Base-by-base conservation (phyloP, 2,797 vertebrate genomes). In the Chelon labrosus region DNA sequence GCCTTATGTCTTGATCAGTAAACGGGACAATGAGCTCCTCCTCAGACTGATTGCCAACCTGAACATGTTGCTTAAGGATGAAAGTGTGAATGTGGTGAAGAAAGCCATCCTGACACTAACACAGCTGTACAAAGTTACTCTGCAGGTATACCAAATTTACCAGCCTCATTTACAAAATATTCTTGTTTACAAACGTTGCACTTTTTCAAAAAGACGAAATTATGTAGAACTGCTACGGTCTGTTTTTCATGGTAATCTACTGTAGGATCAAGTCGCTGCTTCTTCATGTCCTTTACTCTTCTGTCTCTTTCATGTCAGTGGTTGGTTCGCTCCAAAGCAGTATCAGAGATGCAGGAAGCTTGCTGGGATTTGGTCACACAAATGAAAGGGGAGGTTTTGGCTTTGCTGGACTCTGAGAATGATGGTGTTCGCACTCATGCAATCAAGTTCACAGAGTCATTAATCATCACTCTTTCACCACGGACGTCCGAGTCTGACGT, bases 81-180 rank as follows among this genome's bases (percentile, higher is more conserved):
- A 98, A 20, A 98, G 97, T 0, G 97, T 99, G 46, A 99, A 99
- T 0, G 97, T 99, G 83, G 96, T 98, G 63, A 99, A 99, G 82
- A 98, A 97, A 17, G 96, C 96, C 75, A 97, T 99, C 84, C 95
- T 99, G 50, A 97, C 97, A 7, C 96, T 99, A 91, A 99, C 97
- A 0, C 97, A 98, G 88, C 95, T 98, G 0, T 98, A 99, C 87
- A 97, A 96, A 89, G 96, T 98, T 58, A 93, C 97, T 5, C 89
- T 98, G 44, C 97, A 98, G 97, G 98, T 97, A 77, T 49, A 25
- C 25, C n/a, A 13, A 35, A 35, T 35, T 35, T 35, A 35, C 31
- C 31, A 7, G 6, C 31, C 31, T 41, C 39, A 2, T 27, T 27
- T 27, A 27, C 25, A 4, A 27, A 27, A 39, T 11, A 39, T 39